Conservation (phyloP, 2,888 invertebrate species). For the Patella depressa region DNA sequence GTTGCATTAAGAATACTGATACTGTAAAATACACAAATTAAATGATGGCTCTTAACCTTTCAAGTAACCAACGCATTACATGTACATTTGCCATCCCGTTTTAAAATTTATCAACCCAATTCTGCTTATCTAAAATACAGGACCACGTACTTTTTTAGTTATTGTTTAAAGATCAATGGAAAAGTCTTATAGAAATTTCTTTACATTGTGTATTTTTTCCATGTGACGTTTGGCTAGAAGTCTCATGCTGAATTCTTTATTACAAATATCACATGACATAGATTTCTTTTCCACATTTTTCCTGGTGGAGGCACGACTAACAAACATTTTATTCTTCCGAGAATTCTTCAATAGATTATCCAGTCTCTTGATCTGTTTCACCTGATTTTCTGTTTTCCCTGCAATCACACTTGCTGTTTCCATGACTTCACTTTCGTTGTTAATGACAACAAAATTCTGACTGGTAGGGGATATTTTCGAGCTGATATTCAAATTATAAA, state of each 20-base stretch:
- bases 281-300: not conserved
- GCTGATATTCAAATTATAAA: not conserved
- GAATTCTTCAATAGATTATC: not conserved
- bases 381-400: not conserved
- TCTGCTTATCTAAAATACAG: no score
- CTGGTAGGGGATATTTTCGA: not conserved
- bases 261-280: slow-evolving; percentile 13
- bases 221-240: slow-evolving; percentile 14
- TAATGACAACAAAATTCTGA: not conserved
- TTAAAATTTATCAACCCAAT: no score
- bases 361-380: not conserved
- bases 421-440: not conserved
- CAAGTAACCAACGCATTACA: no score
- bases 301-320: not conserved
- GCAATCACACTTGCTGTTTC: not conserved
- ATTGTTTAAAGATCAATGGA: no score
- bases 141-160: no score
- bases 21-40: no score
- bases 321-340: not conserved
- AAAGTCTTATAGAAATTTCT: slow-evolving; percentile 53
- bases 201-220: slow-evolving; percentile 14
- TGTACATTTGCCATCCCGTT: no score
- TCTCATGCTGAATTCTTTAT: slow-evolving; percentile 14
- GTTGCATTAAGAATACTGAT: no score
- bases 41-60: no score